phyloP scores from a whole-genome alignment of 2,888 invertebrate species.

The Volucella bombylans region DNA sequence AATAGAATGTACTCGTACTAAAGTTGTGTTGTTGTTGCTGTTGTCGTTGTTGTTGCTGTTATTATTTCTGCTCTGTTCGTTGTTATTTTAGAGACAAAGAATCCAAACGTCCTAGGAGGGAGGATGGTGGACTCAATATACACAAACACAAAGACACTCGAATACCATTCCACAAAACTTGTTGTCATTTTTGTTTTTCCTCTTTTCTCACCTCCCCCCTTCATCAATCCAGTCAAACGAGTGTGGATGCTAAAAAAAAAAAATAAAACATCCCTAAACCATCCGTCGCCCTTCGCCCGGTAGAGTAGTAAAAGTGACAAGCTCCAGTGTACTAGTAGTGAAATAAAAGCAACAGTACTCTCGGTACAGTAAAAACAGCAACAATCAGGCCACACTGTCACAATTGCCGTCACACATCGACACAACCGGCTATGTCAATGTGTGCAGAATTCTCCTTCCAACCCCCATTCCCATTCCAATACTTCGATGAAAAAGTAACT shows the following conservation, averaged over 20 bases:
- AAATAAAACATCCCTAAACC: slow-evolving; percentile 9
- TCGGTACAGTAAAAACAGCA: slow-evolving; percentile 69
- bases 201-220: background rate
- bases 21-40: slow-evolving; percentile 35
- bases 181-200: slow-evolving; percentile 46
- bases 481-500: slow-evolving; percentile 4
- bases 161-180: slow-evolving; percentile 12
- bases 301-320: slow-evolving; percentile 63
- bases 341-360: slow-evolving; percentile 66
- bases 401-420: slow-evolving; percentile 14
- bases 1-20: slow-evolving; percentile 32
- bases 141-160: slow-evolving; percentile 23
- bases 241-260: background rate
- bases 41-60: background rate
- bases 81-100: slow-evolving; percentile 69
- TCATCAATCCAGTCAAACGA: too few species aligned
- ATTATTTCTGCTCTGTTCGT: slow-evolving; percentile 8
- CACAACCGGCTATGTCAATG: background rate
- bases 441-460: slow-evolving; percentile 2
- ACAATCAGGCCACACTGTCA: slow-evolving; percentile 54
- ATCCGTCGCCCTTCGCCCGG: background rate
- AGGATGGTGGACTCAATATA: slow-evolving; percentile 52
- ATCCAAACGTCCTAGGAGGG: slow-evolving; percentile 37
- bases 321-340: slow-evolving; percentile 50
- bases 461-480: background rate